Evolutionary conservation across 2,113 vertebrate genomes (phyloP).

Genomic region (Ceratotherium simum): DNA sequence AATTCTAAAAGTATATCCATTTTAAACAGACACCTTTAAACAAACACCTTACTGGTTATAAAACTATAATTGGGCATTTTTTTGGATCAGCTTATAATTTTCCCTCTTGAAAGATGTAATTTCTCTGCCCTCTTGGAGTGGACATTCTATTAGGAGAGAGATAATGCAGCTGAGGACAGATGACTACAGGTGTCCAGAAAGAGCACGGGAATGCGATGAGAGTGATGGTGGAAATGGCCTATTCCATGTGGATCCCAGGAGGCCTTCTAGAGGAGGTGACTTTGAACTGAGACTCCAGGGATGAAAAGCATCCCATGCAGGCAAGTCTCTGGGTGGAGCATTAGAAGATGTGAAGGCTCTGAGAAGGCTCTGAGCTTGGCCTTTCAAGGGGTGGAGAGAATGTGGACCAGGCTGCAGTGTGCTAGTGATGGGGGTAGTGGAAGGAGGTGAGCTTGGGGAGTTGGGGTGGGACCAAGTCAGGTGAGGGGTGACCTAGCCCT

Average conservation of each 20-base stretch:
- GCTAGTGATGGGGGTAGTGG: fast-evolving
- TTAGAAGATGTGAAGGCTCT: neutral
- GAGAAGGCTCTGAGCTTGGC: neutral
- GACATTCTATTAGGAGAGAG: neutral
- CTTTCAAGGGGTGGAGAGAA: neutral
- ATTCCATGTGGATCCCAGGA: neutral
- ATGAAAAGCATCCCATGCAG: neutral
- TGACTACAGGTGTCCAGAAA: neutral
- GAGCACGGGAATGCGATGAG: fast-evolving
- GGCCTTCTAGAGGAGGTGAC: neutral
- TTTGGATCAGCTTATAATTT: neutral
- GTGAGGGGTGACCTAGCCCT: too few relatives aligned
- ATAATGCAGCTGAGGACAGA: neutral
- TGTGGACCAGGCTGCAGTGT: fast-evolving
- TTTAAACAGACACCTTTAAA: neutral
- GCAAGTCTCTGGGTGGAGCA: neutral
- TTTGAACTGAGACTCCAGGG: neutral
- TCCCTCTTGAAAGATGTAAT: neutral
- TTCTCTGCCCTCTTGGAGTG: neutral
- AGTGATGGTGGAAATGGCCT: fast-evolving
- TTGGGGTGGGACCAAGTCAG: neutral
- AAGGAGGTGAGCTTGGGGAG: neutral
- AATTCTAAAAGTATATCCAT: neutral
- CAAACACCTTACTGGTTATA: neutral
- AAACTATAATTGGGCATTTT: neutral